Evolutionary conservation across 2,113 vertebrate genomes (phyloP), one percentile per base, ranked within the genome.

Genomic region (Ptilorrhoa leucosticta): DNA sequence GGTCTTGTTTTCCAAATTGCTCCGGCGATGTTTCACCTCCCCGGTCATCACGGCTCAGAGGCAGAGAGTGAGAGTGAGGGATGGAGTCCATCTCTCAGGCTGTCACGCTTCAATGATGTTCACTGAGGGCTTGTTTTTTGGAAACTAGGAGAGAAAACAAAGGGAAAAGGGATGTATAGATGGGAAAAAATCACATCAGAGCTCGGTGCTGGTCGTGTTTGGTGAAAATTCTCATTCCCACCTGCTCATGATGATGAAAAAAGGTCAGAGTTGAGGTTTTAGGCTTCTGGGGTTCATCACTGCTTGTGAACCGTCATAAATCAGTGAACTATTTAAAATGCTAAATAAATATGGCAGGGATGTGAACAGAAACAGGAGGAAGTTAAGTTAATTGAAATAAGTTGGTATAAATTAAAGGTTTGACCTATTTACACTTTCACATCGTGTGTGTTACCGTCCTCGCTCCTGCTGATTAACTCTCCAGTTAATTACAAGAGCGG

Each of bases 101-200:
- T 96, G 96, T 97, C 98, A 98, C 14, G 93, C 98, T 96, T 98
- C 97, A 2, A 96, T 97, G 96, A 98, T 97, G 27, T 97, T 98
- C 97, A 97, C 97, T 6, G 95, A 98, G 90, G 97, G 95, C 95
- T 98, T 98, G 96, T 97, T 97, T 97, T 98, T 97, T 58, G 98
- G 97, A 79, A 98, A 98, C 96, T 96, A 39, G 94, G 91, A 95
- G 91, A 78, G 77, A 75, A 89, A 69, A 51, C 78, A 57, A 93
- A 95, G 83, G 48, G 40, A 90, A 81, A 39, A 39, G 1, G 60
- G 76, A 70, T 37, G 12, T 31, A 56, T 15, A 50, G 85, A 30
- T 70, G 26, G 65, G 56, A 2, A 9, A 9, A 4, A n/a, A 44
- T 20, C 22, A 4, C 42, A 7, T 24, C 31, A 8, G 57, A 53